Percentiles rank a stretch among this genome's conserved stretches.
Conservation (phyloP, 2,888 invertebrate species). For the Aphrophora alni region DNA sequence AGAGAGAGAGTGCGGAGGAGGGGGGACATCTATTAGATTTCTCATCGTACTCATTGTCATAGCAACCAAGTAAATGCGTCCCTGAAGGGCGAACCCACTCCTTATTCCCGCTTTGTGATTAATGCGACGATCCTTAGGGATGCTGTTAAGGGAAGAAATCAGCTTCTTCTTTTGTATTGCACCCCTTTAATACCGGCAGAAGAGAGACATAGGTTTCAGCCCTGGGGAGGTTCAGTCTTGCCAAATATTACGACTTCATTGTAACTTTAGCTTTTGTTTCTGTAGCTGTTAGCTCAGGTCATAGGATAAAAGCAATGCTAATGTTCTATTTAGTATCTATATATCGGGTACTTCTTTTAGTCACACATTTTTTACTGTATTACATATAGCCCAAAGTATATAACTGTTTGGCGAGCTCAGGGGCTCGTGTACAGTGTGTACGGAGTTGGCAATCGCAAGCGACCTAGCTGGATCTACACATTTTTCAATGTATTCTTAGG, state of each 20-base stretch:
- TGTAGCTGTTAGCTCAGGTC: background rate
- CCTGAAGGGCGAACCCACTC: constrained; percentile 9
- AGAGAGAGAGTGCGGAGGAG: background rate
- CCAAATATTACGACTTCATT: constrained; percentile 6
- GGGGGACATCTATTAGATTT: constrained; percentile 2
- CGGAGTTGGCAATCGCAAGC: no score
- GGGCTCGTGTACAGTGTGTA: no score
- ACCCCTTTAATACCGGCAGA: constrained; percentile 6
- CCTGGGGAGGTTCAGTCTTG: constrained; percentile 1
- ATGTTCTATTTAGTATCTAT: no score
- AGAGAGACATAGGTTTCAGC: constrained; percentile 6
- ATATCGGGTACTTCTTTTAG: no score
- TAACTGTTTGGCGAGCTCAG: no score
- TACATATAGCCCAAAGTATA: no score
- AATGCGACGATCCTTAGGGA: constrained; percentile 5
- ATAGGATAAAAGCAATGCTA: background rate
- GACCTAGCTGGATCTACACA: no score
- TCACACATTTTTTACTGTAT: no score
- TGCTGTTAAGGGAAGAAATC: constrained; percentile 9
- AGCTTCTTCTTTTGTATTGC: constrained; percentile 2
- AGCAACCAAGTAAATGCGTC: constrained; percentile 6
- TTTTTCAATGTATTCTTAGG: no score
- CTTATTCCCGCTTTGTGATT: constrained; percentile 9
- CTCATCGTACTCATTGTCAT: constrained; percentile 9
- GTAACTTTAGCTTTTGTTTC: constrained; percentile 2